Base-by-base conservation (phyloP, 2,888 invertebrate species). In the Patella caerulea region DNA sequence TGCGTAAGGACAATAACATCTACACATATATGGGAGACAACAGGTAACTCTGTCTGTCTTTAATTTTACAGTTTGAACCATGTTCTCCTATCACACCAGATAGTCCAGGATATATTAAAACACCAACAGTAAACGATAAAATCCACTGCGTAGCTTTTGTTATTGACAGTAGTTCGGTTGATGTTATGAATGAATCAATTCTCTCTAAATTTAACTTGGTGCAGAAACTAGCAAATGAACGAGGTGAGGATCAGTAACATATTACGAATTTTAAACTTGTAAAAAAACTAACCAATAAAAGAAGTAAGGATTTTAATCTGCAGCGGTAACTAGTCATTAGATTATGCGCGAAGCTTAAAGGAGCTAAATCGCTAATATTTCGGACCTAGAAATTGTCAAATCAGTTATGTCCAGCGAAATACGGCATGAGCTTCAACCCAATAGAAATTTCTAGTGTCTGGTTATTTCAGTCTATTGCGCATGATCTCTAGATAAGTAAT, bases 11-110 rank as follows among this genome's bases (percentile, higher is more conserved):
- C 2, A 34, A 34, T 34, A 3, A 3, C 34, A 34, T 34, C 34
- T 34, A 34, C 29, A 2, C 34, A 4, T 34, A 34, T 34, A 73
- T 85, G 86, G 81, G 24, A 75, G 84, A 12, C 84, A 85, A 9
- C 84, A 84, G 54, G 77, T 83, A 34, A 80, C 84, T 12, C 72
- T 85, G 17, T 71, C 84, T 19, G 84, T 84, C 11, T 84, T 85
- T 74, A 78, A 1, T 9, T 76, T 52, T 59, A 19, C 79, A 83
- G 83, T 82, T 81, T 54, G 80, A 82, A 69, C 84, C 84, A 1
- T 74, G 79, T n/a, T 71, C 78, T 11, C 73, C 81, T 0, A 78
- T 85, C 19, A 74, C 78, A 1, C 77, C 80, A 0, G 81, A 84
- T n/a, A 78, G 77, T n/a, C 59, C 76, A 14, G 82, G 84, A 0